phyloP scores from a whole-genome alignment of 1,140 invertebrate species.

The Heliconius hewitsoni region DNA sequence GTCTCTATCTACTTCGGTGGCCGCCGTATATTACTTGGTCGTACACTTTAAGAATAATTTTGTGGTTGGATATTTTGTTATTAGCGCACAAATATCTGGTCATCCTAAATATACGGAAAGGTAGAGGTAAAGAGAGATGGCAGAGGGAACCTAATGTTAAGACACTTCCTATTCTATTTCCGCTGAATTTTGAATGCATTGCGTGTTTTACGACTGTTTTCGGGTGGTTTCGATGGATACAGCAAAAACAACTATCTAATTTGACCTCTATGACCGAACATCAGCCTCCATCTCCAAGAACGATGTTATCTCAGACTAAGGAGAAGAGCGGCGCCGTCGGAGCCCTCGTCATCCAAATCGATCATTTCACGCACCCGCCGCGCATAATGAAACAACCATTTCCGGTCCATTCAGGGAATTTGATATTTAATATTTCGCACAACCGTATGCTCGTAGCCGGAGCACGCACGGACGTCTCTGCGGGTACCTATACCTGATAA shows the following conservation, averaged over 20 bases:
- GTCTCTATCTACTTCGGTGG: conserved; percentile 57
- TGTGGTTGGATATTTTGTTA: background rate
- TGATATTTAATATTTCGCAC: conserved; percentile 76
- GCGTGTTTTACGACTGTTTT: background rate
- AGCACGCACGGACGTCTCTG: conserved; percentile 52
- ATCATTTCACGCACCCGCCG: conserved; percentile 68
- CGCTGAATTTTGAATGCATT: too few species aligned
- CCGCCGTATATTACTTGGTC: conserved; percentile 55
- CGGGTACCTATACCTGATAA: conserved; percentile 19
- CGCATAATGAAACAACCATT: conserved; percentile 72
- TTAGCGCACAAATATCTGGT: background rate
- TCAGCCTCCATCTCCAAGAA: conserved; percentile 42
- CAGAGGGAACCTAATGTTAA: too few species aligned
- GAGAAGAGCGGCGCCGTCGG: conserved; percentile 49
- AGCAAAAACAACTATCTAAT: background rate
- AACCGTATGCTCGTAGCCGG: conserved; percentile 54
- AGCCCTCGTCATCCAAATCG: conserved; percentile 58
- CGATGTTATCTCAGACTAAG: conserved; percentile 58
- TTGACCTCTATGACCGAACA: conserved; percentile 12
- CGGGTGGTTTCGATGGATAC: background rate
- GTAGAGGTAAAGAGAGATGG: too few species aligned
- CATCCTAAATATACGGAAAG: too few species aligned
- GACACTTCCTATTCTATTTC: too few species aligned
- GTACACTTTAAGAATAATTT: conserved; percentile 50
- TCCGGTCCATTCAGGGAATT: conserved; percentile 71